A percentile compares a stretch with the other conserved stretches of the same genome.
Conservation (phyloP, 2,797 vertebrate genomes). For the Urosaurus nigricauda region DNA sequence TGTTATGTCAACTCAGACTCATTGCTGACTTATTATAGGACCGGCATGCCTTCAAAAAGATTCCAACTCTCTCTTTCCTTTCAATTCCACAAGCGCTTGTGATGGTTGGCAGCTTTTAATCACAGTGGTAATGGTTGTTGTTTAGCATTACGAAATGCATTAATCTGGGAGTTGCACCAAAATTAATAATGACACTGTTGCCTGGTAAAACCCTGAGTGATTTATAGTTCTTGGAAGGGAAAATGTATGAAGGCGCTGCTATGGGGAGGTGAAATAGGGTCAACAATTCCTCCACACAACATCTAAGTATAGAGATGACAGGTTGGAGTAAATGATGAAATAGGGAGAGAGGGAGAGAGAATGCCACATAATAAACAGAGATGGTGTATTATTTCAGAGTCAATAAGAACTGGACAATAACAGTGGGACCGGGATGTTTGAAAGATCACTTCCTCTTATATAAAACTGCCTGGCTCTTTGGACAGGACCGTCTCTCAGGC, state of each 20-base stretch:
- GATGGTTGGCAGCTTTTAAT: conserved; percentile 50
- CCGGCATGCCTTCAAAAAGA: conserved; percentile 43
- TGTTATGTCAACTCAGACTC: neutral
- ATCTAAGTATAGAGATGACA: conserved; percentile 53
- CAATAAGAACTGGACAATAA: conserved; percentile 39
- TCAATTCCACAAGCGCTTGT: conserved; percentile 41
- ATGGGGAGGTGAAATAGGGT: conserved; percentile 61
- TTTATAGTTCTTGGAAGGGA: too few relatives aligned
- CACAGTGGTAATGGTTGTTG: conserved; percentile 54
- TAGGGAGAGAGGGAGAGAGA: conserved; percentile 4
- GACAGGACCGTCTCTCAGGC: neutral
- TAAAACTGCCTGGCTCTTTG: neutral
- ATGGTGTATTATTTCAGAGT: conserved; percentile 22
- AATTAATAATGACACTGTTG: conserved; percentile 61
- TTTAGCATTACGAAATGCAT: conserved; percentile 59
- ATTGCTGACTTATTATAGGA: neutral
- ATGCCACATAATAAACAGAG: neutral
- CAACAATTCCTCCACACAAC: conserved; percentile 39
- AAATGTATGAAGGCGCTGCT: too few relatives aligned
- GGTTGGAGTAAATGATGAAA: conserved; percentile 49
- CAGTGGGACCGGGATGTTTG: neutral
- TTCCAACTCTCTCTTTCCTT: conserved; percentile 40
- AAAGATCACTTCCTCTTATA: neutral
- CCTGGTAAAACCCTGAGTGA: conserved; percentile 3
- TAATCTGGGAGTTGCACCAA: conserved; percentile 58